Evolutionary conservation across 2,797 vertebrate genomes (phyloP), one percentile per base, ranked within the genome.

Genomic region (Anguilla marmorata): DNA sequence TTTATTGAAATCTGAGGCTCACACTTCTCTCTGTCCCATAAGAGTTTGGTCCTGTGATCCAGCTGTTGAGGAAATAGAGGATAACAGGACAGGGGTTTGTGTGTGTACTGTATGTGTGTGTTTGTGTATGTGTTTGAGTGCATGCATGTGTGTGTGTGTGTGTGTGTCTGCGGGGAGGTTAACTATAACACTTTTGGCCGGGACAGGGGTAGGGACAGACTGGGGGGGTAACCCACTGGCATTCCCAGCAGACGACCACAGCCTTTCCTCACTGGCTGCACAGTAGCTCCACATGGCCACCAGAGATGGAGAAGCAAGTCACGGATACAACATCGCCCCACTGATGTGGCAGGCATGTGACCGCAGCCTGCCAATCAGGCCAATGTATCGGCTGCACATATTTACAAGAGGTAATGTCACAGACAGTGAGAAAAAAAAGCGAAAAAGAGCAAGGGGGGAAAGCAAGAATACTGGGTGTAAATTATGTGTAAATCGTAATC

Each of bases 311-410:
- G 92, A 91, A 89, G 80, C 56, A 21, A 86, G 21, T 69, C 87
- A 90, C 82, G 87, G 87, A 91, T 54, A 41, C 91, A 92, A 87
- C 91, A 93, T 94, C 89, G 89, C 90, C 88, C 6, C 84, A 85
- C 92, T 92, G 94, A 95, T 92, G 93, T 92, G 91, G 92, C 91
- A 72, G 93, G 91, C 93, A 92, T 41, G 74, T 85, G 88, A 89
- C 90, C 52, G 54, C 90, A 90, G 90, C 89, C 91, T 86, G 85
- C 93, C 91, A 89, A 90, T 95, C 90, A 92, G 90, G 85, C 86
- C 90, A 90, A 91, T 76, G 88, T 85, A 87, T 83, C 88, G 88
- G 88, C 89, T 50, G 11, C 41, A 24, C 21, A 21, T 50, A 82
- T n/a, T 50, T 50, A 82, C 2, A 82, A 82, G 74, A 3, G 74